Base-by-base conservation (phyloP, 2,888 invertebrate species). In the Melitaea athalia region DNA sequence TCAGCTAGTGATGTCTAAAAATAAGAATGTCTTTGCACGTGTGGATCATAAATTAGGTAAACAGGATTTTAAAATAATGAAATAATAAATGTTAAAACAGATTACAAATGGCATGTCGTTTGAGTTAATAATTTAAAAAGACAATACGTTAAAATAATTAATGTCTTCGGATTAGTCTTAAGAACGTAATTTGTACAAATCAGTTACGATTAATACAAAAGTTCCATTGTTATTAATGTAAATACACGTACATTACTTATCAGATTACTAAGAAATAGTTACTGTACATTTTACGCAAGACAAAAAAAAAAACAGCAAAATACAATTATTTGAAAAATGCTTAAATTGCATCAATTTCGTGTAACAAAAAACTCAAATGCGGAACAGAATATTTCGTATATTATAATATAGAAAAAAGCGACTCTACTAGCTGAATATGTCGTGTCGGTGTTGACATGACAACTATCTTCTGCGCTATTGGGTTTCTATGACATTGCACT, bases 81-180 rank as follows among this genome's bases (percentile, higher is more conserved):
- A 43, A 61, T 57, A 55, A 55, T 24, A 57, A 43, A 59, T 50
- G 55, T 55, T 63, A 38, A 49, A 63, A 64, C 49, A 57, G 55
- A 43, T 67, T 60, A 64, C 60, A 63, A 67, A 70, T 61, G 14
- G 63, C 60, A 10, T 61, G n/a, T 61, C 47, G n/a, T 55, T 38
- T 12, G 12, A 14, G 53, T 33, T 55, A 33, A 55, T 55, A 7
- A 55, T 55, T 55, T 52, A 50, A 55, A 53, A 33, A 6, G 47
- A 49, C 47, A 11, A 24, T 49, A 15, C 15, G 17, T 52, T 24
- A 14, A 53, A 53, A 53, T 1, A 17, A n/a, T n/a, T n/a, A 53
- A 53, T 49, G 14, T 31, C 24, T 31, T 31, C 12, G 24, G 33
- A 31, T 55, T 55, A 33, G 14, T 55, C 33, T 33, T 31, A 11